Conservation (phyloP, 2,888 invertebrate species). For the Lasioglossum malachurum region DNA sequence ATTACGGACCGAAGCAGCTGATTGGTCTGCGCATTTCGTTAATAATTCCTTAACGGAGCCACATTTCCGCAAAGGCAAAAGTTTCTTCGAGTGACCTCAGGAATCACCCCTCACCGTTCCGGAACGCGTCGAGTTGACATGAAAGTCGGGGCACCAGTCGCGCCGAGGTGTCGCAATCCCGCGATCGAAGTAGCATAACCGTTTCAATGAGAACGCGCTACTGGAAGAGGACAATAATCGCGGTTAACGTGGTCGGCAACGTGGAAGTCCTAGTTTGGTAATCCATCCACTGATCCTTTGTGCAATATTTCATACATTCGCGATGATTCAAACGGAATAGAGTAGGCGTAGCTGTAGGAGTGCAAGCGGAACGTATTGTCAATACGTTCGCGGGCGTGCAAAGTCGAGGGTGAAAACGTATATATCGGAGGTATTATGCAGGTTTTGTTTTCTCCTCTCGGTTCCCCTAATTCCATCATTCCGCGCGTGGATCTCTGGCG, state of each 20-base stretch:
- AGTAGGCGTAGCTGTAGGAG: slow-evolving; percentile 65
- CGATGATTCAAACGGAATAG: slow-evolving; percentile 70
- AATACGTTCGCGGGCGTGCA: slow-evolving; percentile 37
- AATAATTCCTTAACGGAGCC: too few species aligned
- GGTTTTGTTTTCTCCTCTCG: slow-evolving; percentile 13
- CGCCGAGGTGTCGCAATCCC: not conserved
- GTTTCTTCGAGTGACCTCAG: too few species aligned
- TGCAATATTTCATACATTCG: slow-evolving; percentile 48
- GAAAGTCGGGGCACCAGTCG: not conserved
- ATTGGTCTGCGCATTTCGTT: too few species aligned
- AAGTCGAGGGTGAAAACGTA: slow-evolving; percentile 58
- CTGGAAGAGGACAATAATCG: not conserved
- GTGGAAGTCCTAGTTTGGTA: slow-evolving; percentile 60
- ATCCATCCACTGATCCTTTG: slow-evolving; percentile 46
- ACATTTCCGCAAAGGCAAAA: too few species aligned
- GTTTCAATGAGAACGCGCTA: not conserved
- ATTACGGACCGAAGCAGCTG: too few species aligned
- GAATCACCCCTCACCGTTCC: too few species aligned
- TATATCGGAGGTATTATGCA: not conserved
- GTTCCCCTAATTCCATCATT: slow-evolving; percentile 30
- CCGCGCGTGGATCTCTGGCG: not conserved
- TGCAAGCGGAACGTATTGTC: slow-evolving; percentile 28
- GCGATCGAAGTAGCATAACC: not conserved
- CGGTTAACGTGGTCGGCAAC: not conserved
- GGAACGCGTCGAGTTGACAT: too few species aligned